phyloP scores from a whole-genome alignment of 2,888 invertebrate species.

The Drosophila planitibia region DNA sequence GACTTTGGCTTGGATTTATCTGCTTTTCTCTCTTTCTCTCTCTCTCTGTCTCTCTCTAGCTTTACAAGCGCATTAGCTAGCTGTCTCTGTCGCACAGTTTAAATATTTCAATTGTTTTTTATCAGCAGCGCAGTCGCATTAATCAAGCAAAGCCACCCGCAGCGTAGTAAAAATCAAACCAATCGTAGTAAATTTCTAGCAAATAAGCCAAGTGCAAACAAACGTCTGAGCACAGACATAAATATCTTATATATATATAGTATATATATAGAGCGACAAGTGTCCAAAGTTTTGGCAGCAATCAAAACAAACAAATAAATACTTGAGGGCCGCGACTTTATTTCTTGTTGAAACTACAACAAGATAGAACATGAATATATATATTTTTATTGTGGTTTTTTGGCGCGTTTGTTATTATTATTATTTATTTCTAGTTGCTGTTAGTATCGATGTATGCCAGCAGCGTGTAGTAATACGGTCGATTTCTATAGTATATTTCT shows the following conservation, averaged over 20 bases:
- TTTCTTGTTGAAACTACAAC: constrained; percentile 23
- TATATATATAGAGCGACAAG: not conserved
- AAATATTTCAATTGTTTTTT: constrained; percentile 64
- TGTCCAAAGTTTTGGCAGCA: constrained; percentile 36
- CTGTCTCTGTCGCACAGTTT: constrained; percentile 27
- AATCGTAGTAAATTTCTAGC: constrained; percentile 44
- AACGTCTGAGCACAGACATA: not conserved
- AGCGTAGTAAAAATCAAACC: constrained; percentile 25
- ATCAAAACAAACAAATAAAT: constrained; percentile 52
- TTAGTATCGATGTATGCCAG: constrained; percentile 11
- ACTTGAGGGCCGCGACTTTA: constrained; percentile 69
- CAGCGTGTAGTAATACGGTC: constrained; percentile 23
- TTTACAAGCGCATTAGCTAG: not conserved
- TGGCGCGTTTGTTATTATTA: constrained; percentile 73
- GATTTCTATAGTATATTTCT: constrained; percentile 25
- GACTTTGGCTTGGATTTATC: constrained; percentile 58
- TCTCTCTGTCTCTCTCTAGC: not conserved
- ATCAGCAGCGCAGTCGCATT: constrained; percentile 25
- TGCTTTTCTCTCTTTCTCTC: constrained; percentile 1
- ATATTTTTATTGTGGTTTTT: constrained; percentile 32
- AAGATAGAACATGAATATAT: constrained; percentile 6
- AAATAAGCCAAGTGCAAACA: constrained; percentile 12
- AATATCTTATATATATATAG: not conserved
- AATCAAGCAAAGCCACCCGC: constrained; percentile 35
- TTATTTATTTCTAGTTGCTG: constrained; percentile 38